Percentiles rank a stretch among this genome's conserved stretches.
Conservation (phyloP, 2,113 vertebrate genomes). For the Alethe castanea region DNA sequence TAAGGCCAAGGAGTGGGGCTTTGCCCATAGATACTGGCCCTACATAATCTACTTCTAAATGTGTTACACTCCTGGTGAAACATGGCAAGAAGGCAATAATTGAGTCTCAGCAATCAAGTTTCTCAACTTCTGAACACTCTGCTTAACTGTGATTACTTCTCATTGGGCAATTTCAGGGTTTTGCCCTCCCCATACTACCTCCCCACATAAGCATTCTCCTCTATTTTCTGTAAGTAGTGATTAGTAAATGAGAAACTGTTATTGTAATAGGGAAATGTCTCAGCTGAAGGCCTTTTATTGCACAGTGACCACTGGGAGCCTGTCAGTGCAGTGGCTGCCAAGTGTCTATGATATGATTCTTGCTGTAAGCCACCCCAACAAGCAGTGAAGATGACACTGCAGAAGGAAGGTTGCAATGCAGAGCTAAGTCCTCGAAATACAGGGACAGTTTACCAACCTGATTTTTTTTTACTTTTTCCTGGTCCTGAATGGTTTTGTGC, state of each 20-base stretch:
- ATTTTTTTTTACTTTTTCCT: not conserved
- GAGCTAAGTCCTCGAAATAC: not conserved
- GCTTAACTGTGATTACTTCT: not conserved
- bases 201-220: not conserved
- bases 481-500: not conserved
- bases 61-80: not conserved
- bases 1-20: not conserved
- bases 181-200: not conserved
- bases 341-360: not conserved
- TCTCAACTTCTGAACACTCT: not conserved
- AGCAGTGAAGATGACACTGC: not conserved
- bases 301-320: not conserved
- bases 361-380: not conserved
- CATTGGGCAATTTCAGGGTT: not conserved
- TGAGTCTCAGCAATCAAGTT: not conserved
- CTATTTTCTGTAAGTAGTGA: not conserved
- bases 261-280: not conserved
- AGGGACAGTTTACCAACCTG: not conserved
- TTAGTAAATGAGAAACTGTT: not conserved
- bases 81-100: not conserved
- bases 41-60: not conserved
- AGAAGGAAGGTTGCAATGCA: not conserved
- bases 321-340: not conserved
- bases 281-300: not conserved
- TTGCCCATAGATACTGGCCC: not conserved